Base-by-base conservation (phyloP, 2,797 vertebrate species). In the Lepus oiostolus region DNA sequence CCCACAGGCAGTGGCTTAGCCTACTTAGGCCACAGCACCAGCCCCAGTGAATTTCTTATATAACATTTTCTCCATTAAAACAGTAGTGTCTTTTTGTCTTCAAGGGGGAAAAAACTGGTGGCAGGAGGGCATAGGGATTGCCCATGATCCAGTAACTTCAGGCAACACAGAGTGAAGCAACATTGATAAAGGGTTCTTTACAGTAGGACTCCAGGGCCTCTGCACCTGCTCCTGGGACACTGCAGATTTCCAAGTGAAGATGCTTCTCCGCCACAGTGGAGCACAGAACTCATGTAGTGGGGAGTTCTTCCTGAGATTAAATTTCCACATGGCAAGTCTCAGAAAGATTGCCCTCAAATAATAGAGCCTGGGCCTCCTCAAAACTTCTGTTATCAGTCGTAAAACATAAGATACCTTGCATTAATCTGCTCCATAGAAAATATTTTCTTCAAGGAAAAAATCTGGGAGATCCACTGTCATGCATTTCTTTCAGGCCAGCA, bases 261-360 rank as follows among this genome's bases (percentile, higher is more conserved):
- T n/a, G 81, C 71, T 91, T 86, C 71, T 93, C 79, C 86, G 85
- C 95, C 52, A 93, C 83, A 93, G 82, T 26, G 75, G 76, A 92
- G 38, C 47, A 91, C 72, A 32, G 71, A 94, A 86, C 79, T 79
- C 82, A 62, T 76, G 85, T 62, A 72, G 14, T 80, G n/a, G 83
- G 50, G 90, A 91, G 35, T 62, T 62, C 68, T 50, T 60, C 24
- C 13, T 76, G 80, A 85, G 77, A 90, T 93, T 92, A 88, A 90
- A n/a, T 62, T 87, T 90, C 54, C 79, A 52, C n/a, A 82, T 28
- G 91, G 68, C 50, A 88, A 80, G 77, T 4, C 58, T 87, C 81
- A 93, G 88, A 96, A 85, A 93, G 28, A 8, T 67, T 92, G n/a
- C 26, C 68, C 30, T 82, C 74, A 95, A 81, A 79, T 38, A 92